These are phyloP conservation scores for Vulpes ferrilata DNA, from an alignment of 2,113 vertebrate species.

Conservation along the genomic window DNA sequence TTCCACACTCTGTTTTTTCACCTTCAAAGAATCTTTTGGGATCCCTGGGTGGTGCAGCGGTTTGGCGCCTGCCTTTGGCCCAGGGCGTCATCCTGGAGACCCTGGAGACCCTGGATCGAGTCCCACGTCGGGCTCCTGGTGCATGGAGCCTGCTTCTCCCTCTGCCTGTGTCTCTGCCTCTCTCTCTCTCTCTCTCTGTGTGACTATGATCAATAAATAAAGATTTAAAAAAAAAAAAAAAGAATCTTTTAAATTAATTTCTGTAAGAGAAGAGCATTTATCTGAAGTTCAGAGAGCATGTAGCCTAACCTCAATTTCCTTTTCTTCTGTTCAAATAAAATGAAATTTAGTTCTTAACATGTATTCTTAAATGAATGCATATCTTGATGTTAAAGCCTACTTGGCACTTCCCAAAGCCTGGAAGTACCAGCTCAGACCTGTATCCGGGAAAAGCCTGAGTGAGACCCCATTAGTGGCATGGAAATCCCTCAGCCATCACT, in stretches of 20 bases:
- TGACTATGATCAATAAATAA: too few relatives aligned
- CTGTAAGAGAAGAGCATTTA: background rate
- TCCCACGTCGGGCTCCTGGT: too few relatives aligned
- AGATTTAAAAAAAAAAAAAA: too few relatives aligned
- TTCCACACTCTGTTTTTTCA: background rate
- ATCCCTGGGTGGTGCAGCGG: too few relatives aligned
- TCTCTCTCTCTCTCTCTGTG: too few relatives aligned
- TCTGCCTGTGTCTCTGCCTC: too few relatives aligned
- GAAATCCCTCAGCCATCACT: background rate
- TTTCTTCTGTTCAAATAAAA: slow-evolving; percentile 15
- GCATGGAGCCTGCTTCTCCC: too few relatives aligned
- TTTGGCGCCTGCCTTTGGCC: too few relatives aligned
- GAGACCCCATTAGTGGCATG: background rate
- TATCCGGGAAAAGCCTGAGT: background rate
- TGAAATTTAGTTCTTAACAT: background rate
- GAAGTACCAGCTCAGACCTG: background rate
- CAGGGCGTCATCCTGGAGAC: too few relatives aligned
- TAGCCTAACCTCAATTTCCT: background rate
- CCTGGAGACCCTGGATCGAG: too few relatives aligned
- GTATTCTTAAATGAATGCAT: background rate
- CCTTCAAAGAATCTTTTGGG: background rate
- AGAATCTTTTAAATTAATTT: background rate
- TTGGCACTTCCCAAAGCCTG: background rate
- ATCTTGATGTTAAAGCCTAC: background rate
- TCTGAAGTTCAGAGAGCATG: background rate